Evolutionary conservation across 2,113 vertebrate genomes (phyloP).

Genomic region (Muntiacus reevesi): DNA sequence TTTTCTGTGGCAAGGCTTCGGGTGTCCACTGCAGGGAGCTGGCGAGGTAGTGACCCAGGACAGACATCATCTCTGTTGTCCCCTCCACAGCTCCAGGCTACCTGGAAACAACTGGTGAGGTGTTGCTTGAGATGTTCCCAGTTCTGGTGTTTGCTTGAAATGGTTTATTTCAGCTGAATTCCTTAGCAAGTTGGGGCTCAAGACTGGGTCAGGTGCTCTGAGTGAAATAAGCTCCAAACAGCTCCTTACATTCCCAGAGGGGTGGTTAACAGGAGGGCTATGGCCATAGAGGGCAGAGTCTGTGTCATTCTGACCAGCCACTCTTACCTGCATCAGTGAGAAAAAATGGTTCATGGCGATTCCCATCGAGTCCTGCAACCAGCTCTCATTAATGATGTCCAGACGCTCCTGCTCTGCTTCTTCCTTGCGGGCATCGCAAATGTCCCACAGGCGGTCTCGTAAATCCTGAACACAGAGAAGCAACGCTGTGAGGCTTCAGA

Average conservation of each 20-base stretch:
- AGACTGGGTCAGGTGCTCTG: not conserved
- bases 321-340: slow-evolving; percentile 89
- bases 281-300: not conserved
- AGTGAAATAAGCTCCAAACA: not conserved
- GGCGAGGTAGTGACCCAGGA: rapidly evolving
- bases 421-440: slow-evolving; percentile 87
- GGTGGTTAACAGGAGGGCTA: not conserved
- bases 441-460: slow-evolving; percentile 89
- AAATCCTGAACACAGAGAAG: slow-evolving; percentile 83
- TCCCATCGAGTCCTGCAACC: slow-evolving; percentile 83
- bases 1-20: not conserved
- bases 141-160: not conserved
- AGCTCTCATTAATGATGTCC: slow-evolving; percentile 81
- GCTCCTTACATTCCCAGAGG: not conserved
- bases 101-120: not conserved
- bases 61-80: not conserved
- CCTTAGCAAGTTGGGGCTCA: not conserved
- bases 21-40: not conserved
- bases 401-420: slow-evolving; percentile 85
- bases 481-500: rapidly evolving
- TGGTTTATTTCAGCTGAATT: not conserved
- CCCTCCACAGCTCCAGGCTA: not conserved
- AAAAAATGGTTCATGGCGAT: slow-evolving; percentile 88
- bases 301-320: not conserved
- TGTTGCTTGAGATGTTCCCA: not conserved